Evolutionary conservation across 2,797 vertebrate species (phyloP).

Genomic region (Distichodus sexfasciatus): DNA sequence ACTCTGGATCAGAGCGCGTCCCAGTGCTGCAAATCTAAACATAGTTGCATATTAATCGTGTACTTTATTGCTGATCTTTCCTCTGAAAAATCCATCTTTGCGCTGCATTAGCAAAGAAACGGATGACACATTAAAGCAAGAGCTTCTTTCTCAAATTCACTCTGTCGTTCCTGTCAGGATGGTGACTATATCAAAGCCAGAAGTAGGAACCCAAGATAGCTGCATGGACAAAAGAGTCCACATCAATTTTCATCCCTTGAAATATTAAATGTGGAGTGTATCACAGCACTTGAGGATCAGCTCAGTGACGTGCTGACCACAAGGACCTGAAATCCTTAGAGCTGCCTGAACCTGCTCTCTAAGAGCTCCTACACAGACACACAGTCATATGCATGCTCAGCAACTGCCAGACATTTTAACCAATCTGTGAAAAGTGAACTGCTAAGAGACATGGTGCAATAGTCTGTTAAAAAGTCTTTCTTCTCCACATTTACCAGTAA

Average conservation of each 20-base stretch:
- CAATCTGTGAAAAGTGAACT: too few relatives aligned
- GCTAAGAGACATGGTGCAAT: too few relatives aligned
- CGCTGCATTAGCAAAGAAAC: neutral
- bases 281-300: neutral
- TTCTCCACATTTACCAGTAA: too few relatives aligned
- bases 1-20: too few relatives aligned
- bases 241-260: neutral
- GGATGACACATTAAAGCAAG: neutral
- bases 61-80: too few relatives aligned
- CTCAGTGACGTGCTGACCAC: neutral
- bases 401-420: too few relatives aligned
- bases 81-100: neutral
- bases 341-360: neutral
- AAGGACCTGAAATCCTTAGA: neutral
- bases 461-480: too few relatives aligned
- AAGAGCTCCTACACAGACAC: neutral
- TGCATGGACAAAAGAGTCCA: neutral
- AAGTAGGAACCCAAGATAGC: neutral
- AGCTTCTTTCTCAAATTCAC: neutral
- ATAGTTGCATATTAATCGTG: too few relatives aligned
- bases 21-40: too few relatives aligned
- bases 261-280: neutral
- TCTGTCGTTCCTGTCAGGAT: neutral
- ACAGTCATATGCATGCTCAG: neutral
- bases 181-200: neutral